Evolutionary conservation across 2,113 vertebrate species (phyloP).

Genomic region (Gopherus evgoodei): DNA sequence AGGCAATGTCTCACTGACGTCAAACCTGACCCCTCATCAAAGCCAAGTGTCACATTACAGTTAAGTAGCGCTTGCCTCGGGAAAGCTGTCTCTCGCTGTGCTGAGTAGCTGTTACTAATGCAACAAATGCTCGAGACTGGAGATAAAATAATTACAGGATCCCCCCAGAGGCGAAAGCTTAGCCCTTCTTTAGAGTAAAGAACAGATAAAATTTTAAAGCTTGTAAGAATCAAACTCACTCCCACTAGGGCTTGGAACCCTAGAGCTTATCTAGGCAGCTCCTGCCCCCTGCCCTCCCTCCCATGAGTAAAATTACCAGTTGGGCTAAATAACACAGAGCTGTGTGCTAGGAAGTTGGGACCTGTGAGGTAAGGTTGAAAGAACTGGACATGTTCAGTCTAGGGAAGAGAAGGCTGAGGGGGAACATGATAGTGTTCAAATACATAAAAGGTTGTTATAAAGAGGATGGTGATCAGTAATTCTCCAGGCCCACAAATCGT

Average conservation of each 20-base stretch:
- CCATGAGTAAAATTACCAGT: not conserved
- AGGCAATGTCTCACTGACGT: slow-evolving; percentile 61
- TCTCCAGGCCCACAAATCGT: not conserved
- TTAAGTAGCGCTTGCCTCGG: slow-evolving; percentile 29
- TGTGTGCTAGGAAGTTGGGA: rapidly evolving
- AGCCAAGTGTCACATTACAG: slow-evolving; percentile 63
- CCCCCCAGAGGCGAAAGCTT: not conserved
- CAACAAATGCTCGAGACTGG: not conserved
- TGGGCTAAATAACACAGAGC: not conserved
- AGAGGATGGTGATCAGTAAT: not conserved
- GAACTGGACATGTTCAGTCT: not conserved
- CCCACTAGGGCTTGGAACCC: rapidly evolving
- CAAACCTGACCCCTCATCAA: slow-evolving; percentile 63
- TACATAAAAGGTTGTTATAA: not conserved
- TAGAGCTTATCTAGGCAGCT: not conserved
- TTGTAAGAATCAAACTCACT: not conserved
- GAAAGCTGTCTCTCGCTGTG: slow-evolving; percentile 37
- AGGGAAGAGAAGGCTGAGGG: not conserved
- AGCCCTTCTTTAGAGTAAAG: not conserved
- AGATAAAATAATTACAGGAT: not conserved
- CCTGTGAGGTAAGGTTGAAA: not conserved
- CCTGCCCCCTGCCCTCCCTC: not conserved
- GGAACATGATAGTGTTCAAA: not conserved
- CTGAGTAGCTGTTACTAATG: slow-evolving; percentile 30
- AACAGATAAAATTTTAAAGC: not conserved